Evolutionary conservation across 1,140 invertebrate species (phyloP).

Genomic region (Gonioctena quinquepunctata): DNA sequence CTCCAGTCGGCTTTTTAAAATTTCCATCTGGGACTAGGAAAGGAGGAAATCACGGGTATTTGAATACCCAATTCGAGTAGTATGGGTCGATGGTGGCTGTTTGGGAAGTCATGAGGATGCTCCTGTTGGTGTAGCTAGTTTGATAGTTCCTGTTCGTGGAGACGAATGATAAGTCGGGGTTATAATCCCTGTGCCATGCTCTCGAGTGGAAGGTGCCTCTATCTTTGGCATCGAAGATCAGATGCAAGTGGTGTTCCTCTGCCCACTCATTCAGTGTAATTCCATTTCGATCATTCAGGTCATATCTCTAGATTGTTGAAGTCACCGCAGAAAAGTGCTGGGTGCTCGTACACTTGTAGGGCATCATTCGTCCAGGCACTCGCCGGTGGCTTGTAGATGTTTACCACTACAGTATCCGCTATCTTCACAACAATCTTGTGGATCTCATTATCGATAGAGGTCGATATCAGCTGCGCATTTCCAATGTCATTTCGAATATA

Average conservation of each 20-base stretch:
- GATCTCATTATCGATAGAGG: neutral
- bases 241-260: slow-evolving; percentile 4
- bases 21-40: neutral
- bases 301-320: slow-evolving; percentile 17
- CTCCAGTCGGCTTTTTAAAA: neutral
- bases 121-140: neutral
- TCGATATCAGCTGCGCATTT: neutral
- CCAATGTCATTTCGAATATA: neutral
- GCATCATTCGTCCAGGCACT: neutral
- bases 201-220: neutral
- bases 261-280: slow-evolving; percentile 8
- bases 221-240: slow-evolving; percentile 21
- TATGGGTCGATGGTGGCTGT: slow-evolving; percentile 17
- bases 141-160: neutral
- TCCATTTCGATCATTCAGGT: neutral
- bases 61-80: neutral
- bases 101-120: slow-evolving; percentile 12
- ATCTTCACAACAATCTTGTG: neutral
- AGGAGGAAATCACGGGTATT: neutral
- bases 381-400: slow-evolving; percentile 5
- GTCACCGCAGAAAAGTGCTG: slow-evolving; percentile 14
- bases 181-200: slow-evolving; percentile 3
- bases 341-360: neutral
- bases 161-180: slow-evolving; percentile 9
- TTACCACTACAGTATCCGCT: neutral